Conservation (phyloP, 2,888 invertebrate species). For the Melinopterus prodromus region DNA sequence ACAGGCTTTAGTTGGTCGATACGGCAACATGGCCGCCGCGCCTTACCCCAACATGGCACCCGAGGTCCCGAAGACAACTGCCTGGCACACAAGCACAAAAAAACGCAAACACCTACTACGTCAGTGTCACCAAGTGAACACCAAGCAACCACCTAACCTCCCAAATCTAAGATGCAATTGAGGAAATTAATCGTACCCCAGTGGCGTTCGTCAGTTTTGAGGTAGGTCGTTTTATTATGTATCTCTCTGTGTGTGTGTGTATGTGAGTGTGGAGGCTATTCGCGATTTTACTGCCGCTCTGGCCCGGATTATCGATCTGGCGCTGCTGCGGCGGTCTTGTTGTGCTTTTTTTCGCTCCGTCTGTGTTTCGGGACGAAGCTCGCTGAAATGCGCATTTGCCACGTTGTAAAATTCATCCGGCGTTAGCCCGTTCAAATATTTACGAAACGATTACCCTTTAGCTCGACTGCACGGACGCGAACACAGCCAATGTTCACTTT, state of each 20-base stretch:
- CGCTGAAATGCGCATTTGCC: constrained; percentile 20
- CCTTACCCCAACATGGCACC: constrained; percentile 53
- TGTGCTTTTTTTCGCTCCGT: constrained; percentile 14
- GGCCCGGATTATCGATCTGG: constrained; percentile 22
- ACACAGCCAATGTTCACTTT: constrained; percentile 20
- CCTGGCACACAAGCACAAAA: constrained; percentile 31
- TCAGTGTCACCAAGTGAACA: constrained; percentile 51
- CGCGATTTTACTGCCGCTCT: constrained; percentile 12
- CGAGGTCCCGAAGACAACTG: constrained; percentile 48
- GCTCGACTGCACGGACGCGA: constrained; percentile 15
- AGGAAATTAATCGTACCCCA: not conserved
- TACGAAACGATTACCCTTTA: constrained; percentile 23
- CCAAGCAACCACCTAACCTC: not conserved
- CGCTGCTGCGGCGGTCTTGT: constrained; percentile 5
- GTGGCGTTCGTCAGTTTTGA: not conserved
- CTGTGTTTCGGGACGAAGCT: constrained; percentile 16
- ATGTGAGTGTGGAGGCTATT: not conserved
- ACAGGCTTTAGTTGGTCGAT: constrained; percentile 58
- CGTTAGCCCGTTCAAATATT: constrained; percentile 25
- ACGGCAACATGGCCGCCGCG: constrained; percentile 58
- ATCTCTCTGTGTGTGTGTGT: not conserved
- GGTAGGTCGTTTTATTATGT: not conserved
- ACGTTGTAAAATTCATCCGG: constrained; percentile 25
- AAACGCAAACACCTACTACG: constrained; percentile 51
- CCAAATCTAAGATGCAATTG: not conserved